Evolutionary conservation across 2,797 vertebrate species (phyloP), one percentile per base, ranked within the genome.

Genomic region (Chaetophractus vellerosus): DNA sequence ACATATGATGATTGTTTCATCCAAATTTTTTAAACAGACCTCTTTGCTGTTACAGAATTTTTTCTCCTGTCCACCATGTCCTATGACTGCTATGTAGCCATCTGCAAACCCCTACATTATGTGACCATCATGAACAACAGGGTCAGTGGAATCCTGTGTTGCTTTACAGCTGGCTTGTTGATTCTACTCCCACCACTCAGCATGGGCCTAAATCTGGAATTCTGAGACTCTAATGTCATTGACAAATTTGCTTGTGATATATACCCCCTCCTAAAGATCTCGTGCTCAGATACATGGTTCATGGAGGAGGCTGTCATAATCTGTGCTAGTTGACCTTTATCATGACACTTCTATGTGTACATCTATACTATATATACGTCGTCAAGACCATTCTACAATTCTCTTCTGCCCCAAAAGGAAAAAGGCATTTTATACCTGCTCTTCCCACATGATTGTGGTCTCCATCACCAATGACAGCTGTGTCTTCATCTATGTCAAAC

Each of bases 401-500:
- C 28, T 69, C 93, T 3, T 96, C 95, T 68, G 33, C 74, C 6
- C 83, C 88, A 74, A 93, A 66, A 90, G 80, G 61, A 93, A 93
- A 84, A 96, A 63, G 24, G 87, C 68, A 15, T 90, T 93, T 45
- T 90, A 82, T 9, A 90, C 91, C 31, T 91, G 72, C 38, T 50
- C 81, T 24, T 95, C 94, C 31, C 94, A 95, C 41, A 69, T 94
- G 71, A 83, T 74, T 59, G 95, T 96, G 11, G 84, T 96, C 59
- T 96, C 88, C 26, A 84, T 96, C 18, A 74, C 89, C 1, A 95
- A 95, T 18, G 87, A 93, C 26, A 96, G 86, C 76, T 96, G 94
- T 14, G 96, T 97, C 41, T 97, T 97, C 80, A 97, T 97, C 75
- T 97, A 97, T 16, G n/a, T 97, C 64, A 95, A 95, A 28, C 93